A percentile compares a stretch with the other conserved stretches of the same genome.
Evolutionary conservation across 2,797 vertebrate species (phyloP).

Genomic region (Phrynocephalus vlangalii): DNA sequence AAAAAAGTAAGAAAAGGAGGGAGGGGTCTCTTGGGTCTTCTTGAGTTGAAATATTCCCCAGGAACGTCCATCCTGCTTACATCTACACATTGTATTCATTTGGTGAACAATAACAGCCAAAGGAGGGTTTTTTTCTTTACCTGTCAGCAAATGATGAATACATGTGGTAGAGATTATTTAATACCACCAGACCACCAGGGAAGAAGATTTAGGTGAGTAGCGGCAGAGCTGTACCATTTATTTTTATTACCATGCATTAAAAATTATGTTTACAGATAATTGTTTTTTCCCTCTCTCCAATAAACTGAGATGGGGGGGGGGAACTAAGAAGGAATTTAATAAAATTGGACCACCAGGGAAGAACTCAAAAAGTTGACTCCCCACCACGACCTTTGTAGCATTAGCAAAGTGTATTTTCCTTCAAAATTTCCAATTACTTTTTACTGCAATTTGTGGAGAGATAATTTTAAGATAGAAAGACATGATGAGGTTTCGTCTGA

Average conservation of each 20-base stretch:
- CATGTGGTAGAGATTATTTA: slow-evolving; percentile 85
- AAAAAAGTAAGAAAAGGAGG: slow-evolving; percentile 62
- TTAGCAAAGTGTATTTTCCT: slow-evolving; percentile 79
- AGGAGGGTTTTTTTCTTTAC: slow-evolving; percentile 78
- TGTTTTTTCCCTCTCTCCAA: slow-evolving; percentile 83
- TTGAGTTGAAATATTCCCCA: slow-evolving; percentile 59
- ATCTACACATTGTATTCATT: slow-evolving; percentile 72
- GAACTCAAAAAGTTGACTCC: slow-evolving; percentile 78
- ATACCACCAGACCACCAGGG: slow-evolving; percentile 87
- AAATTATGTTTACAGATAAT: slow-evolving; percentile 88
- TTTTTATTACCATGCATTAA: slow-evolving; percentile 88
- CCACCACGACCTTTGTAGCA: slow-evolving; percentile 70
- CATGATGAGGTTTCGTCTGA: slow-evolving; percentile 65
- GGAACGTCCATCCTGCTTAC: slow-evolving; percentile 67
- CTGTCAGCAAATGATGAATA: slow-evolving; percentile 85
- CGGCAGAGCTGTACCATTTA: slow-evolving; percentile 85
- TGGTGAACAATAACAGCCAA: slow-evolving; percentile 80
- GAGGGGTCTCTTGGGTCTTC: slow-evolving; percentile 67
- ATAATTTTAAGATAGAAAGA: slow-evolving; percentile 68
- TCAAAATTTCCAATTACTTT: slow-evolving; percentile 76
- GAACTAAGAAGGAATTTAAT: slow-evolving; percentile 83
- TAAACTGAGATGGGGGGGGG: slow-evolving; percentile 78
- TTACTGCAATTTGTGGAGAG: slow-evolving; percentile 69
- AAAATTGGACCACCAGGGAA: slow-evolving; percentile 82
- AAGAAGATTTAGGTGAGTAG: slow-evolving; percentile 87